Evolutionary conservation across 2,797 vertebrate species (phyloP), one percentile per base, ranked within the genome.

Genomic region (Etheostoma perlongum): DNA sequence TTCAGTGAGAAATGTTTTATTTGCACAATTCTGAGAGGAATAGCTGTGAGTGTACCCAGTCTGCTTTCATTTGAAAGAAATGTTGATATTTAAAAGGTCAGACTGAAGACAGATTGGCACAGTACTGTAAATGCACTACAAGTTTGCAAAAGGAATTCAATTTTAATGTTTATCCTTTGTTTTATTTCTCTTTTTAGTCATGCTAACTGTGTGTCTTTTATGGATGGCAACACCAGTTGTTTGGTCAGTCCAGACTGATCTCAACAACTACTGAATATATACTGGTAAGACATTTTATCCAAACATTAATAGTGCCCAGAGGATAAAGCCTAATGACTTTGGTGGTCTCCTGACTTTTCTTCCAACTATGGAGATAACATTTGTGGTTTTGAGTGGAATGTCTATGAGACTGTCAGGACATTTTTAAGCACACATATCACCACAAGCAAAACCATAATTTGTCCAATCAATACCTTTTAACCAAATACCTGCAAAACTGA

Each of bases 1-100:
- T 86, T 87, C 84, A 93, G 30, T 25, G 47, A 60, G 33, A 70
- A 36, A 57, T 62, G 66, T 80, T 83, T 61, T 62, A 78, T 63
- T 40, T 76, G 21, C 71, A 51, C 33, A 53, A 62, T 40, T 59
- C 53, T 63, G 51, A 59, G 53, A 51, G 40, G 40, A 73, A 49
- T 58, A 13, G 40, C 49, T 36, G 69, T 51, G 2, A 74, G n/a
- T 52, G 67, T 36, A 67, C 51, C 27, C 18, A 5, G 46, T 68
- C 61, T 64, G 61, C 58, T 76, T 71, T 75, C n/a, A 71, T 72
- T 78, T 66, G 5, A 2, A 71, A 30, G 30, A 65, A 18, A 72
- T 40, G 15, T 30, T 53, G 33, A 67, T n/a, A 48, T 78, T 76
- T 53, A 61, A 58, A 68, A 48, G 14, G 33, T 25, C 5, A 8